Evolutionary conservation across 2,888 invertebrate genomes (phyloP).

Genomic region (Cheilosia vulpina): DNA sequence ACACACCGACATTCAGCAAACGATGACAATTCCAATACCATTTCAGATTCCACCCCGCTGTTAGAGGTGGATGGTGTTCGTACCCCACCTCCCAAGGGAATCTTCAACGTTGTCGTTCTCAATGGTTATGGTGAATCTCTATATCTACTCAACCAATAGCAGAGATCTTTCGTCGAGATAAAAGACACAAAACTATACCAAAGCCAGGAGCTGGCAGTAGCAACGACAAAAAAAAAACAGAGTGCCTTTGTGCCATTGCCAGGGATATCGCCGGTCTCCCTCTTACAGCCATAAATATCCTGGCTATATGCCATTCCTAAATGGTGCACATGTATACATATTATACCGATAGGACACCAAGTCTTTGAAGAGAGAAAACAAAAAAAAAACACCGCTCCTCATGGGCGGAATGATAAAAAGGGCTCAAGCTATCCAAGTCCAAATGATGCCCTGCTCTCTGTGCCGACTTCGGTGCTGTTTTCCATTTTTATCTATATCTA

Average conservation of each 20-base stretch:
- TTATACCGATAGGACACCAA: conserved; percentile 55
- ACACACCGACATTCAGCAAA: conserved; percentile 47
- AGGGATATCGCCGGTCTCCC: conserved; percentile 56
- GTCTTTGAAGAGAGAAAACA: conserved; percentile 23
- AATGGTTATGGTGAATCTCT: conserved; percentile 74
- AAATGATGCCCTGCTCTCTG: conserved; percentile 56
- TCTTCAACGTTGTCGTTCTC: conserved; percentile 79
- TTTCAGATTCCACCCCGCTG: conserved; percentile 14
- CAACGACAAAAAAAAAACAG: conserved; percentile 35
- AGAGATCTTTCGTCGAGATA: conserved; percentile 76
- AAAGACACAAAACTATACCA: conserved; percentile 74
- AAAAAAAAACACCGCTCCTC: conserved; percentile 11
- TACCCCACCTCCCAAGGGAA: conserved; percentile 78
- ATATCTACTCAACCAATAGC: conserved; percentile 76
- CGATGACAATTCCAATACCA: conserved; percentile 70
- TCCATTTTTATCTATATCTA: conserved; percentile 72
- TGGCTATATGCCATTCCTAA: conserved; percentile 70
- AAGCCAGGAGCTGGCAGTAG: conserved; percentile 62
- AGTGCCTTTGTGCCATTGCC: conserved; percentile 60
- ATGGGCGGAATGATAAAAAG: conserved; percentile 56
- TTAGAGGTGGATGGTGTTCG: background rate
- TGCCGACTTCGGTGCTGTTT: conserved; percentile 41
- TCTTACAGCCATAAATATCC: conserved; percentile 69
- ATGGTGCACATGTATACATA: conserved; percentile 67
- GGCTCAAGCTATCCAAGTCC: conserved; percentile 65